Evolutionary conservation across 2,113 vertebrate species (phyloP).

Genomic region (Todiramphus chloris): DNA sequence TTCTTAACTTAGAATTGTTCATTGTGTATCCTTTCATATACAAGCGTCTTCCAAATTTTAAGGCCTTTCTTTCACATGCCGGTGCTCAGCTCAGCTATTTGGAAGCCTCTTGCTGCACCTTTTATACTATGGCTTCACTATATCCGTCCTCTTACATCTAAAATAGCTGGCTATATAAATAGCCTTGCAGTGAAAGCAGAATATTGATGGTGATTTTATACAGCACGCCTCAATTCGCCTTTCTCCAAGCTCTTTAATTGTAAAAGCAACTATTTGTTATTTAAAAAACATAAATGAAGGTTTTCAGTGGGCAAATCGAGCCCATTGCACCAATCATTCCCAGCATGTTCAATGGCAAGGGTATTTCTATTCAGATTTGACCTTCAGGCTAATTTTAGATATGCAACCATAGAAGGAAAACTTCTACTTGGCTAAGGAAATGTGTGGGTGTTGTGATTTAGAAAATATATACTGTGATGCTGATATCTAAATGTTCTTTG

Average conservation of each 20-base stretch:
- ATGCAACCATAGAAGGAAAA: conserved; percentile 15
- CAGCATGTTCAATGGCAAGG: conserved; percentile 15
- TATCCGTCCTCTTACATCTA: conserved; percentile 16
- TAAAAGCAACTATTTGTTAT: conserved; percentile 35
- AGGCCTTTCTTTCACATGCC: not conserved
- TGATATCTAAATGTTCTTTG: conserved; percentile 25
- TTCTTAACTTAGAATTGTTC: conserved; percentile 23
- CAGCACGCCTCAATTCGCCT: not conserved
- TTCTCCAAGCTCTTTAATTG: conserved; percentile 33
- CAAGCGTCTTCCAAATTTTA: not conserved
- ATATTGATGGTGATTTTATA: conserved; percentile 3
- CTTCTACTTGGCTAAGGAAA: conserved; percentile 59
- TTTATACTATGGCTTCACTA: not conserved
- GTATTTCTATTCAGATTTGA: conserved; percentile 52
- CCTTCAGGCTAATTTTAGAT: conserved; percentile 57
- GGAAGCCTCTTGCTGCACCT: not conserved
- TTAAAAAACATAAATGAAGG: conserved; percentile 41
- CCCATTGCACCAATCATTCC: conserved; percentile 2
- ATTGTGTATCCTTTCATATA: not conserved
- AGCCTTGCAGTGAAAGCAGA: conserved; percentile 18
- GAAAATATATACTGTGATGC: conserved; percentile 28
- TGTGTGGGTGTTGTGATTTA: conserved; percentile 34
- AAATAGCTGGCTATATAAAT: conserved; percentile 30
- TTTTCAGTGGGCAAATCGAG: conserved; percentile 39
- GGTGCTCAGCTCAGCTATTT: not conserved